Evolutionary conservation across 2,113 vertebrate species (phyloP).

Genomic region (Furnarius figulus): DNA sequence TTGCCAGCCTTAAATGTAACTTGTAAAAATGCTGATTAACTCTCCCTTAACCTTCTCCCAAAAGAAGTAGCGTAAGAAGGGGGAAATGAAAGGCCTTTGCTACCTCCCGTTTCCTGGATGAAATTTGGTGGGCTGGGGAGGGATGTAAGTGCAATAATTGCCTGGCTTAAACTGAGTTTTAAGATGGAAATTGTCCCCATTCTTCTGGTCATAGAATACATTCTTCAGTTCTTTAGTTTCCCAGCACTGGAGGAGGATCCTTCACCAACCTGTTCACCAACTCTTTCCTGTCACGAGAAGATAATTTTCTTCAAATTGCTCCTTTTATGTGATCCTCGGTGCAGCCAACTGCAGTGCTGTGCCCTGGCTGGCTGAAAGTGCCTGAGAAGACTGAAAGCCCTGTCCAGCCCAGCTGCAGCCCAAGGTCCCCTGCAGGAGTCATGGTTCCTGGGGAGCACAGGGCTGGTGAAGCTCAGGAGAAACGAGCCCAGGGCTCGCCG

Average conservation of each 20-base stretch:
- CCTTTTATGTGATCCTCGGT: neutral
- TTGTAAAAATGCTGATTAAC: constrained; percentile 5
- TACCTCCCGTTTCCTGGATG: neutral
- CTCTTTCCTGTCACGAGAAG: neutral
- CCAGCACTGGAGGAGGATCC: neutral
- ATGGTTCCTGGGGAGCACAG: neutral
- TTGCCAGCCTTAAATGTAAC: constrained; percentile 10
- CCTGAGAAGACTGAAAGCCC: constrained; percentile 24
- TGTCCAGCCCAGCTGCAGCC: neutral
- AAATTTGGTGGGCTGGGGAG: neutral
- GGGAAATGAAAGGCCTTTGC: neutral
- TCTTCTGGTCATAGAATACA: neutral
- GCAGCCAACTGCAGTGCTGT: neutral
- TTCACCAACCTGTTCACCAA: neutral
- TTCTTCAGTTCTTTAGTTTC: neutral
- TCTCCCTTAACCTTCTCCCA: neutral
- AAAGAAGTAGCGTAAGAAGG: neutral
- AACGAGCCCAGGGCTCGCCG: constrained; percentile 26
- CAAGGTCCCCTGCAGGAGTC: neutral
- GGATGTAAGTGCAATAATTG: neutral
- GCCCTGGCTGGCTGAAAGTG: neutral
- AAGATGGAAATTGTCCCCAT: neutral
- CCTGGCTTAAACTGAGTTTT: neutral
- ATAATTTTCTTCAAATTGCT: constrained; percentile 7
- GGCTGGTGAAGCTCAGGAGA: neutral